Evolutionary conservation across 2,888 invertebrate species (phyloP).

Genomic region (Charanyca ferruginea): DNA sequence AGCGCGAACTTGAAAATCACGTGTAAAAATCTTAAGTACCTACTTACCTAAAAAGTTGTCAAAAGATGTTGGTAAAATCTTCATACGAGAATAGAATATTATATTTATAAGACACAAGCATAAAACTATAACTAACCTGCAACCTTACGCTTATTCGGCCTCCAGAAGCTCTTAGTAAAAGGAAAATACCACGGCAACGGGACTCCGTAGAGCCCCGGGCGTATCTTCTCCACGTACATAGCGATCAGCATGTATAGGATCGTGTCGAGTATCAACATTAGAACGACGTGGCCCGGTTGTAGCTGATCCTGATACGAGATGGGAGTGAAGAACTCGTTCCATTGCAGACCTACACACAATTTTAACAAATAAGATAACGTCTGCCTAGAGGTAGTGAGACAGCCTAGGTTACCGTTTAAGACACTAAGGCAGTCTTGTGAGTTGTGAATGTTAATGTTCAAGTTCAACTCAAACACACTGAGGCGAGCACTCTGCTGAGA

Average conservation of each 20-base stretch:
- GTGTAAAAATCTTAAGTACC: too few species aligned
- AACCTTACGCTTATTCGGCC: conserved; percentile 76
- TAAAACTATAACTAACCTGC: conserved; percentile 78
- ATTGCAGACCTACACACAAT: conserved; percentile 89
- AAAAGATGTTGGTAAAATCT: neutral
- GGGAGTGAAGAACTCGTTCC: conserved; percentile 92
- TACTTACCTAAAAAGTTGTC: too few species aligned
- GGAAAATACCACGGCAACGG: conserved; percentile 96
- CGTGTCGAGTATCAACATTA: conserved; percentile 94
- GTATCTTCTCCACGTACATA: conserved; percentile 96
- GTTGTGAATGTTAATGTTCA: too few species aligned
- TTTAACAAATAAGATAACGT: neutral
- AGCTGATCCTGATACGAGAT: conserved; percentile 94
- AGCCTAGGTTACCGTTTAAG: too few species aligned
- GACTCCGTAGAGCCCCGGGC: conserved; percentile 96
- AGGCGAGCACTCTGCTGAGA: too few species aligned
- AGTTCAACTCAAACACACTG: too few species aligned
- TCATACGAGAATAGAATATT: neutral
- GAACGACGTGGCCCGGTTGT: conserved; percentile 92
- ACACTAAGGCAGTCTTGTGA: too few species aligned
- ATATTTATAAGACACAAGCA: neutral
- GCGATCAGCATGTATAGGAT: conserved; percentile 94
- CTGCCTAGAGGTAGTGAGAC: neutral
- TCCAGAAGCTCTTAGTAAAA: conserved; percentile 92
- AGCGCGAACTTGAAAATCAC: neutral